Evolutionary conservation across 2,888 invertebrate genomes (phyloP).

Genomic region (Scaptomyza reducta): DNA sequence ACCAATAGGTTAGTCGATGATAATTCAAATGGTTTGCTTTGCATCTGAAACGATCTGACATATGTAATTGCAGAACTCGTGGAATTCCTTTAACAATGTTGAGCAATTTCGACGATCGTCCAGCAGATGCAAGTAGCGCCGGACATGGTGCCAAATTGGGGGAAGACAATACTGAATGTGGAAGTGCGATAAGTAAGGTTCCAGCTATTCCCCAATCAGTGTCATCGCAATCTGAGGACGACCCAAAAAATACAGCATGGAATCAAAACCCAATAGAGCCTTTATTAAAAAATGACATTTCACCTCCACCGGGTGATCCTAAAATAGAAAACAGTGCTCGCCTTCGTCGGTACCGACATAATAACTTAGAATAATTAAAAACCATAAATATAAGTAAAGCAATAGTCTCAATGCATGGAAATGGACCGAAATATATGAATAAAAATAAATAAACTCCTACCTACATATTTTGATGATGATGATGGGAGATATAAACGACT

Average conservation of each 20-base stretch:
- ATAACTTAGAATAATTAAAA: conserved; percentile 79
- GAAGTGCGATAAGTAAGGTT: conserved; percentile 10
- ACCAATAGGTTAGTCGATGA: conserved; percentile 77
- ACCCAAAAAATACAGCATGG: conserved; percentile 51
- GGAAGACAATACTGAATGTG: conserved; percentile 27
- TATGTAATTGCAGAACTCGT: conserved; percentile 74
- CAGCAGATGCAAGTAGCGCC: conserved; percentile 74
- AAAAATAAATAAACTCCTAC: conserved; percentile 16
- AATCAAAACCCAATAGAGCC: conserved; percentile 66
- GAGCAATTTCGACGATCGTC: conserved; percentile 80
- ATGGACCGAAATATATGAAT: conserved; percentile 27
- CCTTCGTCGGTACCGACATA: conserved; percentile 83
- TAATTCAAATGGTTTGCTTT: neutral
- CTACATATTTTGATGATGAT: conserved; percentile 1
- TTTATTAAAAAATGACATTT: conserved; percentile 76
- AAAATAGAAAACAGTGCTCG: conserved; percentile 84
- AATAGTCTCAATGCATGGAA: conserved; percentile 43
- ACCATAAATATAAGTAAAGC: conserved; percentile 26
- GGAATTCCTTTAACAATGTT: conserved; percentile 85
- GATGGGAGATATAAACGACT: conserved; percentile 4
- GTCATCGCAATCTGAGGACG: conserved; percentile 45
- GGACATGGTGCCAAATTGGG: conserved; percentile 52
- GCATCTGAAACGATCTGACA: neutral
- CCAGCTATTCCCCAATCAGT: conserved; percentile 15
- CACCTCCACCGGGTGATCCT: conserved; percentile 84